These are phyloP conservation scores for Temnothorax curvispinosus DNA, from an alignment of 1,140 invertebrate species.

Conservation along the genomic window DNA sequence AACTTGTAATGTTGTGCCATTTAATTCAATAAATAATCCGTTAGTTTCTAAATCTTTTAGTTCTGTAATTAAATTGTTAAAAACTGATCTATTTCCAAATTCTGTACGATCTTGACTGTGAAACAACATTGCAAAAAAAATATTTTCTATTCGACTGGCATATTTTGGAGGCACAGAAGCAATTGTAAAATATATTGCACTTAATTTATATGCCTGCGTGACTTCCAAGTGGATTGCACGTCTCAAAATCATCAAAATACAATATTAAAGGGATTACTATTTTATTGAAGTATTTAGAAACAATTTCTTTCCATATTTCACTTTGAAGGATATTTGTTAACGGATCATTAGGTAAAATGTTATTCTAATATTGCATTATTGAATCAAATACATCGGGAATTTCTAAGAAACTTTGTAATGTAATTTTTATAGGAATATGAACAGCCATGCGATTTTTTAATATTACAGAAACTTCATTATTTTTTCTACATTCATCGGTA, in stretches of 20 bases:
- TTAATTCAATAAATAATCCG: neutral
- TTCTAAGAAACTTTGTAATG: neutral
- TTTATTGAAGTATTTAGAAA: neutral
- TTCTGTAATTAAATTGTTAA: constrained; percentile 8
- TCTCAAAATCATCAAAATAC: constrained; percentile 32
- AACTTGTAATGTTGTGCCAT: neutral
- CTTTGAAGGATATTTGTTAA: neutral
- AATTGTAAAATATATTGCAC: constrained; percentile 61
- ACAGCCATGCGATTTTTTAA: neutral
- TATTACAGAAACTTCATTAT: neutral
- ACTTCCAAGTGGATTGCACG: constrained; percentile 65
- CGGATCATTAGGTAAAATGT: neutral
- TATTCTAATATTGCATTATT: neutral
- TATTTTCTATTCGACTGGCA: constrained; percentile 20
- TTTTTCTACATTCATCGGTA: neutral
- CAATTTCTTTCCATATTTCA: neutral
- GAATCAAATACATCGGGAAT: neutral
- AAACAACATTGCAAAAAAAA: constrained; percentile 6
- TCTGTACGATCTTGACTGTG: neutral
- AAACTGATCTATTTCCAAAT: constrained; percentile 1
- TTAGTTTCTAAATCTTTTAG: constrained; percentile 10
- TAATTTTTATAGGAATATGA: neutral
- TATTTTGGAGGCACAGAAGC: constrained; percentile 42
- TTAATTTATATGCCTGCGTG: constrained; percentile 66
- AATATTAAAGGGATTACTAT: constrained; percentile 23